Evolutionary conservation across 2,888 invertebrate genomes (phyloP).

Genomic region (Athalia circularis): DNA sequence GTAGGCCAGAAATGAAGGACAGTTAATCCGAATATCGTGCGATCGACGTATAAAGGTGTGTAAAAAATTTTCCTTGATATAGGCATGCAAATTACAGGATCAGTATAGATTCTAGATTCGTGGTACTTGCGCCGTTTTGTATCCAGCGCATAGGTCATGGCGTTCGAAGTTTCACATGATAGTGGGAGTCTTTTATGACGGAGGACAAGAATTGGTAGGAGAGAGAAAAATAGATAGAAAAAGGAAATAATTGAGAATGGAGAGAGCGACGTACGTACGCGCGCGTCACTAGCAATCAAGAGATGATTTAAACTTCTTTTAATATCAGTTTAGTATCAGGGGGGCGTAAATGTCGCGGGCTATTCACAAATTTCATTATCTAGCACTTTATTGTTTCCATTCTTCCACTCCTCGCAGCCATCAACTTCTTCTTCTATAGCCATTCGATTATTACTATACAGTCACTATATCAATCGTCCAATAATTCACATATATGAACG

Average conservation of each 20-base stretch:
- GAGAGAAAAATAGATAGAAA: background rate
- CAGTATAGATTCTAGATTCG: background rate
- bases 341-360: conserved; percentile 42
- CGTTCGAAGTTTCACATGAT: conserved; percentile 20
- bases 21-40: no score
- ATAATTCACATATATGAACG: conserved; percentile 27
- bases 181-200: conserved; percentile 35
- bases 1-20: no score
- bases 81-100: no score
- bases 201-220: conserved; percentile 14
- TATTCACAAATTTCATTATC: conserved; percentile 43
- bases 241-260: background rate
- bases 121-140: conserved; percentile 10
- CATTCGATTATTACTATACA: background rate
- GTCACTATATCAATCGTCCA: background rate
- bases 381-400: conserved; percentile 33
- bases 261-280: background rate
- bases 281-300: conserved; percentile 45
- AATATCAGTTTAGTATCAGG: conserved; percentile 44
- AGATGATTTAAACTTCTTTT: conserved; percentile 43
- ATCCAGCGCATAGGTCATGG: conserved; percentile 17
- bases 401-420: background rate
- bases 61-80: no score
- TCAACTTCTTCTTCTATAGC: background rate
- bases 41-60: no score